Conservation (phyloP, 2,797 vertebrate genomes). For the Rhabdomys pumilio region DNA sequence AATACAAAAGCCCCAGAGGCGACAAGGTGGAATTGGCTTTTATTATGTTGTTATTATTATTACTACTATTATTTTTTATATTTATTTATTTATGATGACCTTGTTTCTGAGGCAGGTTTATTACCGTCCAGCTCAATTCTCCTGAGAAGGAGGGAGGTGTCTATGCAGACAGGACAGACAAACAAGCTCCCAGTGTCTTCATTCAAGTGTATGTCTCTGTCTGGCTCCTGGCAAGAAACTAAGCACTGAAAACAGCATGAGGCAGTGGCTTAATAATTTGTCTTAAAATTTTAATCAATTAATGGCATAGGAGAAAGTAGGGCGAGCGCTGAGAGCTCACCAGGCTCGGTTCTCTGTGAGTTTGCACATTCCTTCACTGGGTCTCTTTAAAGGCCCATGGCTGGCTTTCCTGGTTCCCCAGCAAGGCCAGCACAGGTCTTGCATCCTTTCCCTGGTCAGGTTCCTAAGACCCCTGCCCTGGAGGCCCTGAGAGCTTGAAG, state of each 20-base stretch:
- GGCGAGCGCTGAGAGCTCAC: fast-evolving
- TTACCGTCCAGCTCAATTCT: not conserved
- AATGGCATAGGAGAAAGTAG: not conserved
- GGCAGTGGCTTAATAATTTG: not conserved
- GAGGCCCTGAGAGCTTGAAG: not conserved
- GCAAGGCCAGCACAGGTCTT: fast-evolving
- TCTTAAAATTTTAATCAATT: not conserved
- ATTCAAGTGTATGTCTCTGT: not conserved
- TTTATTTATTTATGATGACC: not conserved
- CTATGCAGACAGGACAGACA: not conserved
- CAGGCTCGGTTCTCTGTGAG: not conserved
- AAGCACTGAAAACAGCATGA: not conserved
- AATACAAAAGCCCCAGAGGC: fast-evolving
- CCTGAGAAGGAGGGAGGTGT: not conserved
- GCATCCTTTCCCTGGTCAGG: not conserved
- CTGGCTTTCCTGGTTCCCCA: not conserved
- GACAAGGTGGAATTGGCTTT: not conserved
- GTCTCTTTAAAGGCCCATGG: not conserved
- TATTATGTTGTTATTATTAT: no score
- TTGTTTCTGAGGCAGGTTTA: not conserved
- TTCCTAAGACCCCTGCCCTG: not conserved
- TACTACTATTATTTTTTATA: not conserved
- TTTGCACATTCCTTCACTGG: not conserved
- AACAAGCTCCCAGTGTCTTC: fast-evolving
- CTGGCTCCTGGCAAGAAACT: not conserved